Percentiles rank a stretch among this genome's conserved stretches.
Conservation (phyloP, 2,888 invertebrate genomes). For the Pteria penguin region DNA sequence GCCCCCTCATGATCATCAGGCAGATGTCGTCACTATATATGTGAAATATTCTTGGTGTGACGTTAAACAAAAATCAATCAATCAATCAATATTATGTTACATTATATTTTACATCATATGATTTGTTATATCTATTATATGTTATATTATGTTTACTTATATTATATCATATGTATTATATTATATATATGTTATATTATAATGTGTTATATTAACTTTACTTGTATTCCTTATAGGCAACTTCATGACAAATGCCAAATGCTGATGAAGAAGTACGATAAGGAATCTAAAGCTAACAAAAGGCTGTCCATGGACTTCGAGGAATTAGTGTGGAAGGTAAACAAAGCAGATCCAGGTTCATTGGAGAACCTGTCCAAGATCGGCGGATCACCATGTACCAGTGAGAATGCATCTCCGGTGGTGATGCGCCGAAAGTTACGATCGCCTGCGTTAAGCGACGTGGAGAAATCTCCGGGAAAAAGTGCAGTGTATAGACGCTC, state of each 20-base stretch:
- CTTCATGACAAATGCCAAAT: slow-evolving; percentile 87
- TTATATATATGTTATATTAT: no score
- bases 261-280: slow-evolving; percentile 84
- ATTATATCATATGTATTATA: no score
- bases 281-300: slow-evolving; percentile 89
- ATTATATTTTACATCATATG: no score
- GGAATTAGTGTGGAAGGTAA: slow-evolving; percentile 91
- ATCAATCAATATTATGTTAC: no score
- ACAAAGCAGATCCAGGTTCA: slow-evolving; percentile 64
- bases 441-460: slow-evolving; percentile 58
- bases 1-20: no score
- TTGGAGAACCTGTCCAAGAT: slow-evolving; percentile 65
- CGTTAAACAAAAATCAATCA: no score
- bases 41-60: no score
- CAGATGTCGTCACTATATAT: no score
- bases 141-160: no score
- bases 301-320: slow-evolving; percentile 91
- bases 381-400: slow-evolving; percentile 63
- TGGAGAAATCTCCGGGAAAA: slow-evolving; percentile 48
- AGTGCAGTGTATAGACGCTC: slow-evolving; percentile 56
- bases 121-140: no score
- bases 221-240: slow-evolving; percentile 81
- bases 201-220: background rate
- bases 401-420: slow-evolving; percentile 58
- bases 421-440: slow-evolving; percentile 45